Base-by-base conservation (phyloP, 2,113 vertebrate species). In the Hippocampus comes region DNA sequence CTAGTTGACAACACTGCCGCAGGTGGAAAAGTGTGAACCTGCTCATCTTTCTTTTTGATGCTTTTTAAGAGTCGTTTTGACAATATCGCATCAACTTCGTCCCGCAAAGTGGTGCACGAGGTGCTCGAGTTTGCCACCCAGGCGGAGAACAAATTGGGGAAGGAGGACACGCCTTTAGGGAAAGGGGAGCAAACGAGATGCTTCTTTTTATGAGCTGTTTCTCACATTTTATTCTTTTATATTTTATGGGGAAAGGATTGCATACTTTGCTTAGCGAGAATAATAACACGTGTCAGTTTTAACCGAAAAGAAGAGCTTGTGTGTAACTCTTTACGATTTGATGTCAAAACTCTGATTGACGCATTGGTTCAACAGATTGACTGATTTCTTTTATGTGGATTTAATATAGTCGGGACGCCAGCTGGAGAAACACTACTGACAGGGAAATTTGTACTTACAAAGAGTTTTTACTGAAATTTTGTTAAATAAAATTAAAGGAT, bases 401-500 rank as follows among this genome's bases (percentile, higher is more conserved):
- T 57, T 67, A 30, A 42, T 59, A n/a, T 42, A 67, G 75, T 71
- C 68, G 84, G 77, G 74, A 46, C n/a, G 78, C 71, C 79, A 78
- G 80, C 79, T 80, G 85, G 82, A 86, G 73, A 66, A 66, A 75
- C 79, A 90, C 89, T 91, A 91, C 89, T 90, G 90, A 91, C 85
- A 84, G 87, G 88, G 79, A 90, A 84, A 72, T 83, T 84, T 87
- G 82, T 88, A 90, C 83, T 38, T 38, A 80, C 75, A 76, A 79
- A 87, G 78, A 89, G 80, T 88, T 90, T 90, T 89, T 90, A 90
- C 87, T 90, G 84, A 88, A 87, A 87, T 79, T 87, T 89, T 90
- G 86, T 89, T 87, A 87, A 91, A 87, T 85, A 89, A 90, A 89
- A 88, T 89, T 89, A 90, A 90, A 91, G 80, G 71, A 78, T 89